Evolutionary conservation across 1,140 invertebrate species (phyloP).

Genomic region (Leptonema lineaticorne): DNA sequence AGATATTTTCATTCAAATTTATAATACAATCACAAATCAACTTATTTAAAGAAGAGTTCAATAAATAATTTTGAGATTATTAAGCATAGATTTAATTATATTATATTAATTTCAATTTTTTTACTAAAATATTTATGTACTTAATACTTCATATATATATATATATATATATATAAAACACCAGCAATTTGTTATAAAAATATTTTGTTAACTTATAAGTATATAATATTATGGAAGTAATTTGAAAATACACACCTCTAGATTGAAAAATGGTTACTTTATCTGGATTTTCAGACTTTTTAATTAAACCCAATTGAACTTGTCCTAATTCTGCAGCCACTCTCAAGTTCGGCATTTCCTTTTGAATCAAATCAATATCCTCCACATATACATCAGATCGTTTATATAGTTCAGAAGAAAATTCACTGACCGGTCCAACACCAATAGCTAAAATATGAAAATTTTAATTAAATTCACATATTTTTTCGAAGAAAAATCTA

Average conservation of each 20-base stretch:
- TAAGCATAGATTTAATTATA: neutral
- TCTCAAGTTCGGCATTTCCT: slow-evolving; percentile 1
- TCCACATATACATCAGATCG: slow-evolving; percentile 18
- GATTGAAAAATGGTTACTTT: slow-evolving; percentile 19
- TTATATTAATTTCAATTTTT: no score
- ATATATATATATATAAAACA: no score
- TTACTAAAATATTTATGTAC: no score
- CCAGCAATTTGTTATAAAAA: no score
- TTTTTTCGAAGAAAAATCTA: neutral
- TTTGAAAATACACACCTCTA: no score
- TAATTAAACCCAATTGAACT: slow-evolving; percentile 1
- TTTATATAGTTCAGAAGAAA: slow-evolving; percentile 10
- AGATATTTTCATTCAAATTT: neutral
- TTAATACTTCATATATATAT: no score
- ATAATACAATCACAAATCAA: neutral
- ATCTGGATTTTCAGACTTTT: slow-evolving; percentile 4
- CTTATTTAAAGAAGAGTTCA: neutral
- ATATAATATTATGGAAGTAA: no score
- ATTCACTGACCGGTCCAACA: slow-evolving; percentile 1
- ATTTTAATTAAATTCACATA: neutral
- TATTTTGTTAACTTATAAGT: no score
- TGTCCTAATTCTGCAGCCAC: neutral
- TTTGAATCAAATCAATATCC: neutral
- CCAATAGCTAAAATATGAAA: slow-evolving; percentile 4
- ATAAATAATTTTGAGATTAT: neutral